Percentiles rank a stretch among this genome's conserved stretches.
Conservation (phyloP, 2,797 vertebrate genomes). For the Scleropages formosus region DNA sequence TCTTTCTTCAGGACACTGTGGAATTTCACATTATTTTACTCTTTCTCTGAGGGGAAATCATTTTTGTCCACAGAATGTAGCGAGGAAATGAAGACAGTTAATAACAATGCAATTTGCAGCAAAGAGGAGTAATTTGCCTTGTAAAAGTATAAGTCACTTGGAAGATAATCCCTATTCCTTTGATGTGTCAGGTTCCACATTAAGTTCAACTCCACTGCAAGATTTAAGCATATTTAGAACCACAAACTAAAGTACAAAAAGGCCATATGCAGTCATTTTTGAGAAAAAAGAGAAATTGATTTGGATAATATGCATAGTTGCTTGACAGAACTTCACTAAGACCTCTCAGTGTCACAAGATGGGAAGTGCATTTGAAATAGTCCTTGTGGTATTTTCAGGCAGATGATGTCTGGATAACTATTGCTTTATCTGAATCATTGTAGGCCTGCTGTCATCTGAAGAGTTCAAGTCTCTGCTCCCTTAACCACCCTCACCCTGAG, state of each 20-base stretch:
- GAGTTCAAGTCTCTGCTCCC: conserved; percentile 6
- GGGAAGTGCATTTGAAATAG: conserved; percentile 21
- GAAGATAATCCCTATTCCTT: not conserved
- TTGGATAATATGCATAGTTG: not conserved
- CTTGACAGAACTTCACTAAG: not conserved
- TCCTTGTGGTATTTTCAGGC: conserved; percentile 6
- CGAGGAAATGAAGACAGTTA: no score
- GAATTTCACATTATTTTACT: no score
- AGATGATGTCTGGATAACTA: not conserved
- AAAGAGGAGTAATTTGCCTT: not conserved
- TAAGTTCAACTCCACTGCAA: not conserved
- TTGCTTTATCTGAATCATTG: not conserved
- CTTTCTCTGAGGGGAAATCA: no score
- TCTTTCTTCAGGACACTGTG: no score
- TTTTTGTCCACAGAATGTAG: no score
- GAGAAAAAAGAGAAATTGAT: conserved; percentile 2
- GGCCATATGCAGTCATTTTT: not conserved
- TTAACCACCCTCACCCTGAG: not conserved
- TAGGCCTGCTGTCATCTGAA: conserved; percentile 5
- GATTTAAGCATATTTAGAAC: conserved; percentile 20
- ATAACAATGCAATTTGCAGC: conserved; percentile 2
- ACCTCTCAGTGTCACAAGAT: conserved; percentile 20
- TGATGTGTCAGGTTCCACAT: conserved; percentile 2
- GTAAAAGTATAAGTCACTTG: not conserved
- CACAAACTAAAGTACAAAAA: conserved; percentile 6